Conservation (phyloP, 2,888 invertebrate species). For the Drosophila birchii region DNA sequence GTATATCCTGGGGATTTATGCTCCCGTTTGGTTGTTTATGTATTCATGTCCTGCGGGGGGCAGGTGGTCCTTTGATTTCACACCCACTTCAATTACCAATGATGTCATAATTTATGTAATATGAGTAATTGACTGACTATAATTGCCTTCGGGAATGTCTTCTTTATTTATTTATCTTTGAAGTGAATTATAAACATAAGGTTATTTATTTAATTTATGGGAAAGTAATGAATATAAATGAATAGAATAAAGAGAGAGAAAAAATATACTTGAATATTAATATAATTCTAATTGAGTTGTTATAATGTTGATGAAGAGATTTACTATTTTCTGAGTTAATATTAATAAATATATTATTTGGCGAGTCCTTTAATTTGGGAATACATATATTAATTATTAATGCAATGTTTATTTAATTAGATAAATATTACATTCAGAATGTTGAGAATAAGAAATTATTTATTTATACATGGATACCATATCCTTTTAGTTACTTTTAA, state of each 20-base stretch:
- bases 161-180: conserved; percentile 3
- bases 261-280: not conserved
- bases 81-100: conserved; percentile 19
- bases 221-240: not conserved
- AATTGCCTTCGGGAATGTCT: conserved; percentile 1
- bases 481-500: not conserved
- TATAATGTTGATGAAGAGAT: not conserved
- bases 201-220: conserved; percentile 1
- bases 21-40: conserved; percentile 17
- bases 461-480: not conserved
- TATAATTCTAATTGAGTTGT: not conserved
- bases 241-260: not conserved
- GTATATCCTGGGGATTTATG: conserved; percentile 42
- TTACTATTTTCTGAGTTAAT: not conserved
- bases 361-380: not conserved
- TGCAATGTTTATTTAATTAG: not conserved
- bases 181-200: not conserved
- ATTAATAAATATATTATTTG: not conserved
- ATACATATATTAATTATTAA: not conserved
- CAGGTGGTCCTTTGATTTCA: conserved; percentile 27
- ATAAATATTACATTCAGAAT: not conserved
- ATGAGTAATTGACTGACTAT: conserved; percentile 51
- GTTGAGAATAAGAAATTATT: not conserved
- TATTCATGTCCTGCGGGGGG: conserved; percentile 50
- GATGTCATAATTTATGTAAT: conserved; percentile 47